phyloP scores from a whole-genome alignment of 1,140 invertebrate genomes.

The Metaphire vulgaris region DNA sequence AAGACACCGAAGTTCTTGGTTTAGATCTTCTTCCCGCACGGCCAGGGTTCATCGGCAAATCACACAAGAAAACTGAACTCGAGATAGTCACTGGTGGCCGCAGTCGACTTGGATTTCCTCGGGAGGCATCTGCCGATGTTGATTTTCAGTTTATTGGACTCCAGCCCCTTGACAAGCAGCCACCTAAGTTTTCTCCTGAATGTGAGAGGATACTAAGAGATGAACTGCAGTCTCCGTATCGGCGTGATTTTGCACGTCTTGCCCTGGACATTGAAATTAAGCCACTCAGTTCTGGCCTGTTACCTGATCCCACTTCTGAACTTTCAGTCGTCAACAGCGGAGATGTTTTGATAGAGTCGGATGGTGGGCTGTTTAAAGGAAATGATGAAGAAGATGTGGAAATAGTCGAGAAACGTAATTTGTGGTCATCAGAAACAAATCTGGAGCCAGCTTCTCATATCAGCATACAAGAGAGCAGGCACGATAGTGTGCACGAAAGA shows the following conservation, averaged over 20 bases:
- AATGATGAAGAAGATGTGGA: too few species aligned
- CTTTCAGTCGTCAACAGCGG: too few species aligned
- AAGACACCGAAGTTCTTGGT: not conserved
- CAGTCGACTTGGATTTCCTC: not conserved
- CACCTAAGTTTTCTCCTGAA: not conserved
- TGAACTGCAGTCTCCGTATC: not conserved
- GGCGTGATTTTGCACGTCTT: not conserved
- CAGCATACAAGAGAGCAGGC: too few species aligned
- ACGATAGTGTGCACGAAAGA: too few species aligned
- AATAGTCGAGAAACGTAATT: too few species aligned
- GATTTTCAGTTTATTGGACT: conserved; percentile 21
- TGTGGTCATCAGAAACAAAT: too few species aligned
- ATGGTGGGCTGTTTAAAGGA: too few species aligned
- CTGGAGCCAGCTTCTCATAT: too few species aligned
- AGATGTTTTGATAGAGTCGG: too few species aligned
- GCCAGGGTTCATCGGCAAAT: not conserved
- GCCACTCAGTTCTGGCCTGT: conserved; percentile 3
- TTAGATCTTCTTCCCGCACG: not conserved
- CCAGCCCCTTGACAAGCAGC: conserved; percentile 11
- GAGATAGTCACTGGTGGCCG: not conserved
- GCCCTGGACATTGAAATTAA: conserved; percentile 18
- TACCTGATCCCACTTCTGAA: too few species aligned
- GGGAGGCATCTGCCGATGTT: not conserved
- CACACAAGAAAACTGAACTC: not conserved
- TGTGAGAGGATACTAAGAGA: conserved; percentile 12